These are phyloP conservation scores for Chloroceryle aenea DNA, from an alignment of 2,113 vertebrate genomes.

Conservation along the genomic window DNA sequence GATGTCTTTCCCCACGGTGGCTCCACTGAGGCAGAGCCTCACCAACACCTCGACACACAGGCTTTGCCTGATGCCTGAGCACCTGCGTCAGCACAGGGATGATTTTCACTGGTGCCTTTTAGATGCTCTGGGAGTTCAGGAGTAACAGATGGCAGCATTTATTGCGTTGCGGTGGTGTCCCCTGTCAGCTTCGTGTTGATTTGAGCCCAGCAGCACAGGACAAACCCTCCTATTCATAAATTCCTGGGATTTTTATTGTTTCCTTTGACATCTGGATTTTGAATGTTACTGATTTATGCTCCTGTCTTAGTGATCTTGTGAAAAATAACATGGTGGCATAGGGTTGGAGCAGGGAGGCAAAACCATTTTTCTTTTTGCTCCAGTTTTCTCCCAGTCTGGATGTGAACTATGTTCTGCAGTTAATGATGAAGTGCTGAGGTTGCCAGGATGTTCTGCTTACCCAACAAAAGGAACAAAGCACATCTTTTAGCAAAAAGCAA, in stretches of 20 bases:
- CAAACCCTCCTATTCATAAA: slow-evolving; percentile 60
- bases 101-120: not conserved
- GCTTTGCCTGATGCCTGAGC: not conserved
- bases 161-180: not conserved
- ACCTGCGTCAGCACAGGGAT: fast-evolving
- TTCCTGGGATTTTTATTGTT: not conserved
- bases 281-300: slow-evolving; percentile 10
- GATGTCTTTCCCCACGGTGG: fast-evolving
- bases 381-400: not conserved
- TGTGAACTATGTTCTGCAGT: not conserved
- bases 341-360: not conserved
- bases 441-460: not conserved
- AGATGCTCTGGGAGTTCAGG: not conserved
- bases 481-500: slow-evolving; percentile 4
- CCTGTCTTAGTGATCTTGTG: not conserved
- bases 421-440: slow-evolving; percentile 33
- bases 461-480: slow-evolving; percentile 31
- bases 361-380: slow-evolving; percentile 16
- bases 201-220: not conserved
- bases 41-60: fast-evolving
- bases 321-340: not conserved
- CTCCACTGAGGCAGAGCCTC: fast-evolving
- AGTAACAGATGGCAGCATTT: slow-evolving; percentile 34
- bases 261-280: not conserved
- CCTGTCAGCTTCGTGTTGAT: slow-evolving; percentile 1